Evolutionary conservation across 2,113 vertebrate species (phyloP), one percentile per base, ranked within the genome.

Genomic region (Chaenogobius annularis): DNA sequence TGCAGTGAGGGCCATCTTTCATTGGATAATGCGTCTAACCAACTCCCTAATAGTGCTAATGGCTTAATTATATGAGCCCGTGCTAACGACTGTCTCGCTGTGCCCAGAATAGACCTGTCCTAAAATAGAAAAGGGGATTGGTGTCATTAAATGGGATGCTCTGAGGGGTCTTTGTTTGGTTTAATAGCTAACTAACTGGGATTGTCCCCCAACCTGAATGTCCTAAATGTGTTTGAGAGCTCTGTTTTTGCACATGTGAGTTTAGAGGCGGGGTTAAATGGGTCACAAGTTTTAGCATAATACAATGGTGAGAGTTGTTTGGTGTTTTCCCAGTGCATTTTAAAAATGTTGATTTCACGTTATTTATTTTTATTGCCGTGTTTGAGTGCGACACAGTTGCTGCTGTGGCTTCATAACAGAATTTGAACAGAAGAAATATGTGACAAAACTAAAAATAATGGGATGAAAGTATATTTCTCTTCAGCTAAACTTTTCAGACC

Each of bases 101-200:
- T 56, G 50, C 78, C 83, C 82, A 68, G 61, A 88, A 88, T 89
- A 89, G 87, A 23, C 0, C 1, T 61, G 14, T 83, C 84, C 75
- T 6, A 65, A 87, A 88, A 87, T 88, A 83, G 81, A 87, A 61
- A 61, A 74, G 40, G 63, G 74, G 69, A 76, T 72, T 75, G 75
- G 72, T 81, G 85, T 74, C 78, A 85, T 80, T 81, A 85, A 82
- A 79, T n/a, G 70, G 48, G 74, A 67, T 59, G 47, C 69, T 85
- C 64, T 84, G 46, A 87, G 77, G 75, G 12, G 9, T 54, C 78
- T 85, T 88, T 89, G 83, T 91, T 68, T 77, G 23, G 66, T 74
- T 67, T 44, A 66, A 54, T 75, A 48, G 69, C 59, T 14, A 58
- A 59, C 59, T 14, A 58, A 59, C 66, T 69, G 19, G 15, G 66